Conservation (phyloP, 1,140 invertebrate species). For the Diprion similis region DNA sequence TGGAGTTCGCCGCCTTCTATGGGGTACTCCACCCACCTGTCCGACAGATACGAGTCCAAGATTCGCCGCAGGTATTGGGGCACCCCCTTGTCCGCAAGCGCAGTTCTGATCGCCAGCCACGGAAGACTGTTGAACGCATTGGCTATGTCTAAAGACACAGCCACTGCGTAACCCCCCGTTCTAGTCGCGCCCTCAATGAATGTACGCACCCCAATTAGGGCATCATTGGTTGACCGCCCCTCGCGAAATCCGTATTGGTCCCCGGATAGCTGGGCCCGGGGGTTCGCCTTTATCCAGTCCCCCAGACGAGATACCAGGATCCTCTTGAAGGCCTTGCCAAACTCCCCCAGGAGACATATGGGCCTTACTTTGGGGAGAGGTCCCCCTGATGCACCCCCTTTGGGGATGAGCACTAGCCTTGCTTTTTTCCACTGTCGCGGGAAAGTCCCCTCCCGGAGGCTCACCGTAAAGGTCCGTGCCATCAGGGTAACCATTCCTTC, state of each 20-base stretch:
- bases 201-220: constrained; percentile 25
- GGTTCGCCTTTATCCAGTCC: constrained; percentile 19
- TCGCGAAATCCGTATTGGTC: constrained; percentile 46
- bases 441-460: constrained; percentile 24
- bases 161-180: too few species aligned
- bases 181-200: neutral
- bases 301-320: constrained; percentile 28
- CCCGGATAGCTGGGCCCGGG: constrained; percentile 21
- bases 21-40: constrained; percentile 2
- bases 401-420: constrained; percentile 25
- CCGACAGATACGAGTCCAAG: constrained; percentile 27
- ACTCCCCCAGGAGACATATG: constrained; percentile 35
- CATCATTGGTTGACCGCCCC: constrained; percentile 42
- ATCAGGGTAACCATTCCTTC: too few species aligned
- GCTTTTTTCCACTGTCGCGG: constrained; percentile 29
- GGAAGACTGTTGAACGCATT: too few species aligned
- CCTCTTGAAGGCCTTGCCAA: constrained; percentile 34
- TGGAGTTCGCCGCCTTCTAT: too few species aligned
- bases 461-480: too few species aligned
- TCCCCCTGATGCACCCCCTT: constrained; percentile 17
- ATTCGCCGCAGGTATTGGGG: constrained; percentile 25
- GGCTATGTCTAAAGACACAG: constrained; percentile 26
- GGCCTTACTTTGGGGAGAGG: constrained; percentile 27
- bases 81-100: constrained; percentile 22
- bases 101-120: constrained; percentile 31